Percentiles rank a stretch among this genome's conserved stretches.
phyloP scores from a whole-genome alignment of 1,140 invertebrate genomes.

The Paracyclopina nana region DNA sequence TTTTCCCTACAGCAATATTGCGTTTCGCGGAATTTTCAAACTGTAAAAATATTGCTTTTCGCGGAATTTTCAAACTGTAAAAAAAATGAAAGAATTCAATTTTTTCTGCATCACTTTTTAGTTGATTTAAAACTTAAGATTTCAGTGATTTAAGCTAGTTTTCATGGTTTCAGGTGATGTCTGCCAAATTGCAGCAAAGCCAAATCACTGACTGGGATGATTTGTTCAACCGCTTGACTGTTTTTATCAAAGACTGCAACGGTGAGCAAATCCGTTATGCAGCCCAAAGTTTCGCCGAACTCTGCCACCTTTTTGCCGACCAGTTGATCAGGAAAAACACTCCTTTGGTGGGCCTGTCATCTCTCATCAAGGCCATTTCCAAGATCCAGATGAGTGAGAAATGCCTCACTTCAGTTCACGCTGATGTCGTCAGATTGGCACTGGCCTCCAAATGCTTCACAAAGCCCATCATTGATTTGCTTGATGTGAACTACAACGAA shows the following conservation, averaged over 20 bases:
- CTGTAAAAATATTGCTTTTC: too few species aligned
- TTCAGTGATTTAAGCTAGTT: too few species aligned
- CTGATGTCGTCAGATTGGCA: constrained; percentile 78
- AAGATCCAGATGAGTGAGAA: constrained; percentile 69
- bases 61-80: too few species aligned
- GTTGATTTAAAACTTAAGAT: too few species aligned
- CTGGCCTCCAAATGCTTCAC: constrained; percentile 71
- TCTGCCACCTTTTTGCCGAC: constrained; percentile 61
- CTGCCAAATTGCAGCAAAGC: too few species aligned
- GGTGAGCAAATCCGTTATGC: constrained; percentile 44
- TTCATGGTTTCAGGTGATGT: too few species aligned
- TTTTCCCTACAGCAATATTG: too few species aligned
- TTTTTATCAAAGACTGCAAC: constrained; percentile 25
- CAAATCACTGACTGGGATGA: neutral
- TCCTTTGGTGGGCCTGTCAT: constrained; percentile 59
- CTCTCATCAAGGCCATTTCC: constrained; percentile 59
- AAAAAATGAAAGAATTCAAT: too few species aligned
- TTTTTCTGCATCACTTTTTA: too few species aligned
- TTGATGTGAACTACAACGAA: constrained; percentile 74
- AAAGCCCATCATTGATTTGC: constrained; percentile 69
- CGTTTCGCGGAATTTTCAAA: too few species aligned
- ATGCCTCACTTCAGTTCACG: constrained; percentile 79
- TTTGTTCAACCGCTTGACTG: neutral
- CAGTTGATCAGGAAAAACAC: constrained; percentile 50
- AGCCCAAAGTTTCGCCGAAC: constrained; percentile 38